A percentile compares a stretch with the other conserved stretches of the same genome.
Evolutionary conservation across 30 jellyfish, hydroid and myxozoan genomes (phyloP).

Genomic region (Rhopilema esculentum): DNA sequence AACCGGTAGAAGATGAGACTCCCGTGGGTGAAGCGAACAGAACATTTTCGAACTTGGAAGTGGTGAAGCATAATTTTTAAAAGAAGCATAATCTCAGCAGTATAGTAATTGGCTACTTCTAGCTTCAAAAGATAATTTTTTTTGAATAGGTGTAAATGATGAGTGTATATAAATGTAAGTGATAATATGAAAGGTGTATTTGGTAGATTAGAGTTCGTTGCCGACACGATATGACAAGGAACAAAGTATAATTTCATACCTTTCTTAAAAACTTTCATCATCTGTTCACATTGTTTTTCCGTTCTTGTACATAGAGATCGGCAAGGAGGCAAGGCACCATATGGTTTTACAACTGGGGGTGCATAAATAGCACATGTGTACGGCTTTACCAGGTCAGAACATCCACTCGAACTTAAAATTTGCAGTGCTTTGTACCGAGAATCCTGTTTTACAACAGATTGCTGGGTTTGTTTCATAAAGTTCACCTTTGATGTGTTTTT

Average conservation of each 20-base stretch:
- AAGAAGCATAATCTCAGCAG: no score
- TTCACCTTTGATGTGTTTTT: neutral
- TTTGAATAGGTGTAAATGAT: no score
- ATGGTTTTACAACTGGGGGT: neutral
- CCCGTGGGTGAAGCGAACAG: no score
- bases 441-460: neutral
- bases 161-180: no score
- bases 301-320: constrained; percentile 5
- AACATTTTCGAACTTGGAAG: no score
- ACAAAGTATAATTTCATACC: neutral
- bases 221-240: no score
- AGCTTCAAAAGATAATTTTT: no score
- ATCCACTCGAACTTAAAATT: neutral
- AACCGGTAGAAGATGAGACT: no score
- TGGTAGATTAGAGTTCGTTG: no score
- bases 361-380: constrained; percentile 10
- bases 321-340: constrained; percentile 15
- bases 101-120: no score
- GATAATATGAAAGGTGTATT: no score
- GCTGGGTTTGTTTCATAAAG: neutral
- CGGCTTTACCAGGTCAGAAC: constrained; percentile 15
- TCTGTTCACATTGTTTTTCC: neutral
- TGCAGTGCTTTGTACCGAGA: neutral
- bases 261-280: neutral
- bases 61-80: no score